phyloP scores from a whole-genome alignment of 2,113 vertebrate species.

The Leptobrachium leishanense region DNA sequence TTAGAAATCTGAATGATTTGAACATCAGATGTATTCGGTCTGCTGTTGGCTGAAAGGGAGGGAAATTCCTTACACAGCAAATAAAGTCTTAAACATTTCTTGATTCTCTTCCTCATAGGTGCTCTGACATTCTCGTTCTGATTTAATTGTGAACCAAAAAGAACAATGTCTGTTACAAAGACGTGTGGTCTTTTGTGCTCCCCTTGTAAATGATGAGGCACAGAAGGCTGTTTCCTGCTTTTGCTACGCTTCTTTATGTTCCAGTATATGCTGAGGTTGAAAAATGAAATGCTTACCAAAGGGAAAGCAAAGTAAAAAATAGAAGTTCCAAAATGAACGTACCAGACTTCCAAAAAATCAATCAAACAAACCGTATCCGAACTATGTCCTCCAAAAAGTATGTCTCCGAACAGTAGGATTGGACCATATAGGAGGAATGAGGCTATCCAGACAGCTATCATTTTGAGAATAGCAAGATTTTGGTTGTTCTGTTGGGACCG shows the following conservation, averaged over 20 bases:
- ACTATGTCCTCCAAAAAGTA: neutral
- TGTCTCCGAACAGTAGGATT: slow-evolving; percentile 77
- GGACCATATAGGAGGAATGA: slow-evolving; percentile 86
- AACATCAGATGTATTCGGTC: slow-evolving; percentile 1
- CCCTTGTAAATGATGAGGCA: slow-evolving; percentile 5
- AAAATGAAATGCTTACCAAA: slow-evolving; percentile 77
- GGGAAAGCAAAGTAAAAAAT: slow-evolving; percentile 62
- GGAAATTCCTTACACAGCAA: neutral
- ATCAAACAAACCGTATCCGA: slow-evolving; percentile 60
- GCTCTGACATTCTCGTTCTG: neutral
- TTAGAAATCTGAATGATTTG: slow-evolving; percentile 49
- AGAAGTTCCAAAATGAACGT: neutral
- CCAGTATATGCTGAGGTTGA: slow-evolving; percentile 83
- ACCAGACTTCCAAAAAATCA: slow-evolving; percentile 47
- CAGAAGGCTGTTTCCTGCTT: slow-evolving; percentile 39
- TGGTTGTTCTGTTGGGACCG: slow-evolving; percentile 70
- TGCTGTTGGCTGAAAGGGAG: neutral
- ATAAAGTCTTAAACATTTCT: neutral
- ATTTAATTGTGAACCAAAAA: neutral
- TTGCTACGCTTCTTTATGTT: slow-evolving; percentile 72
- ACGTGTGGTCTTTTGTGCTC: neutral
- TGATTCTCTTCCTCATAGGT: neutral
- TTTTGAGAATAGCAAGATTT: slow-evolving; percentile 67
- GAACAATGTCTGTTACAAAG: neutral
- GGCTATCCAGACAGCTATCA: slow-evolving; percentile 80